A percentile compares a stretch with the other conserved stretches of the same genome.
These are phyloP conservation scores for Okapia johnstoni DNA, from an alignment of 2,113 vertebrate genomes.

Conservation along the genomic window DNA sequence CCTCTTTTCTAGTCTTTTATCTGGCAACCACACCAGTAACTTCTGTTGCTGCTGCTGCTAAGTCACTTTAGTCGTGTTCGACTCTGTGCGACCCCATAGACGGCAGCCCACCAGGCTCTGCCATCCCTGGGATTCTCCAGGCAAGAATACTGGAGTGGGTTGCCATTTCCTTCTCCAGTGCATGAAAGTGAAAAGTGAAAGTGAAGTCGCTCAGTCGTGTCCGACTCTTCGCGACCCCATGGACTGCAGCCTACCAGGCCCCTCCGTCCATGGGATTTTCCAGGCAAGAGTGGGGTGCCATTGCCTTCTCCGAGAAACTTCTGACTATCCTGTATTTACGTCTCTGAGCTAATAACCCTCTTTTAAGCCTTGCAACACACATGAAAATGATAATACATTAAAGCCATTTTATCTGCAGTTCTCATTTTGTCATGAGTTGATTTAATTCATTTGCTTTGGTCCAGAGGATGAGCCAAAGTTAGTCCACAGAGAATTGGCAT, in stretches of 20 bases:
- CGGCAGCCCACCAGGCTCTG: no score
- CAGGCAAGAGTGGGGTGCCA: no score
- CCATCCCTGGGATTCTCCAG: no score
- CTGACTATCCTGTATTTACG: background rate
- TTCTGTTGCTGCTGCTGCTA: background rate
- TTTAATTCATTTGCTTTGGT: conserved; percentile 13
- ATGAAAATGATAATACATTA: conserved; percentile 2
- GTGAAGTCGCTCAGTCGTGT: no score
- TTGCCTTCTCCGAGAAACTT: background rate
- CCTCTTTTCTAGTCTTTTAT: background rate
- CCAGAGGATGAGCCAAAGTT: background rate
- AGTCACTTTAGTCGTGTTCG: no score
- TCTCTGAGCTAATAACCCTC: background rate
- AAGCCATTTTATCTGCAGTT: background rate
- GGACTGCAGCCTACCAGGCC: no score
- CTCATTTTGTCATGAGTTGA: background rate
- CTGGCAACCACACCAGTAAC: background rate
- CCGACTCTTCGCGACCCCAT: no score
- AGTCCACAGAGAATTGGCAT: background rate
- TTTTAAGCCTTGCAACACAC: background rate
- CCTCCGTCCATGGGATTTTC: no score
- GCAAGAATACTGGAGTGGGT: no score
- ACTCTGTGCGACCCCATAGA: no score
- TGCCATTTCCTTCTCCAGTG: no score
- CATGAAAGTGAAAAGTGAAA: no score